These are phyloP conservation scores for Chloebia gouldiae DNA, from an alignment of 2,113 vertebrate genomes.

Conservation along the genomic window DNA sequence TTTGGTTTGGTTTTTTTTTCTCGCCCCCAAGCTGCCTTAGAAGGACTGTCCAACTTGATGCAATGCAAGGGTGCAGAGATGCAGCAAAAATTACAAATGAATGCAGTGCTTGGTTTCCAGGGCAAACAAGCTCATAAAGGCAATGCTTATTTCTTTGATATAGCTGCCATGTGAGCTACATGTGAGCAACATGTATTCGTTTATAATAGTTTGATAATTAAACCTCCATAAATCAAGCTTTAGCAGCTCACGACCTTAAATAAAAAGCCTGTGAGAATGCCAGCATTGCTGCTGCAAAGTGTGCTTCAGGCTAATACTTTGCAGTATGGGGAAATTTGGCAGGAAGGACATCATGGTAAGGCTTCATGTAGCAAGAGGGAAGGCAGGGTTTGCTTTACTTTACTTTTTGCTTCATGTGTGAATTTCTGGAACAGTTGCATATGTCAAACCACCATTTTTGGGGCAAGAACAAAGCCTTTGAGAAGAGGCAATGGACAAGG, in stretches of 20 bases:
- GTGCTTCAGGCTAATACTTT: background rate
- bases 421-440: background rate
- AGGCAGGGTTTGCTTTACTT: background rate
- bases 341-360: background rate
- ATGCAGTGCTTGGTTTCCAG: background rate
- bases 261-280: background rate
- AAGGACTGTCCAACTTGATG: background rate
- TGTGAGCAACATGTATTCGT: background rate
- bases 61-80: background rate
- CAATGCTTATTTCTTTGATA: background rate
- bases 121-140: background rate
- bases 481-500: background rate
- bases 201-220: slow-evolving; percentile 21
- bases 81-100: background rate
- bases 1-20: background rate
- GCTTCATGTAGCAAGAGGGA: background rate
- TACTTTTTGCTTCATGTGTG: background rate
- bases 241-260: slow-evolving; percentile 22
- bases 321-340: background rate
- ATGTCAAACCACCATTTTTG: background rate
- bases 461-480: background rate
- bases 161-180: background rate
- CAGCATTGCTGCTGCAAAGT: background rate
- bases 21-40: accelerated
- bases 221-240: slow-evolving; percentile 27